Conservation (phyloP, 2,888 invertebrate species). For the Netelia melanura region DNA sequence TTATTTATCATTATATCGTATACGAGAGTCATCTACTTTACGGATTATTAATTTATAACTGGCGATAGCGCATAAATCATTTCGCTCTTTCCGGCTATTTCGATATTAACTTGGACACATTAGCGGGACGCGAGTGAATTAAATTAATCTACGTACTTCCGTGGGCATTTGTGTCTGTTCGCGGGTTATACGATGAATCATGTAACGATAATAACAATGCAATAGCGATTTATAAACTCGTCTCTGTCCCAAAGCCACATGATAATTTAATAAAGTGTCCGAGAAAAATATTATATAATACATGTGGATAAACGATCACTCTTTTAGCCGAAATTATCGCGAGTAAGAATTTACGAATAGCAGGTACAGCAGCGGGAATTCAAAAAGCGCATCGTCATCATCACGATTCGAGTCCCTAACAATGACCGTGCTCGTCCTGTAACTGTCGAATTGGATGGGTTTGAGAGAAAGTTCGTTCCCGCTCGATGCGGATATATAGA, state of each 20-base stretch:
- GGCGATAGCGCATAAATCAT: constrained; percentile 6
- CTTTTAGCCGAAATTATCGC: not conserved
- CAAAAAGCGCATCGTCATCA: constrained; percentile 12
- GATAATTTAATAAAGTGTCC: not conserved
- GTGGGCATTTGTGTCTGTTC: not conserved
- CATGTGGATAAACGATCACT: not conserved
- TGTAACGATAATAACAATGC: constrained; percentile 14
- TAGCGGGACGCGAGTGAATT: constrained; percentile 26
- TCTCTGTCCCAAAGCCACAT: not conserved
- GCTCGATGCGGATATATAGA: not conserved
- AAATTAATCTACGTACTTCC: constrained; percentile 37
- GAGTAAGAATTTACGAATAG: not conserved
- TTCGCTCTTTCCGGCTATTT: not conserved
- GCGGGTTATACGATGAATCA: constrained; percentile 1
- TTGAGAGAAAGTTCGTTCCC: not conserved
- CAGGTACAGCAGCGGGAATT: not conserved
- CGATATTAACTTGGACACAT: constrained; percentile 3
- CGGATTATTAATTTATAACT: not conserved
- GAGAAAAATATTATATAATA: not conserved
- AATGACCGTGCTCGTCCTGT: not conserved
- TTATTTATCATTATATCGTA: not conserved
- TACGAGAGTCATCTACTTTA: constrained; percentile 7
- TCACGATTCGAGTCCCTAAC: not conserved
- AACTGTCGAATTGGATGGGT: not conserved
- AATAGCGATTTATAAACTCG: not conserved